Conservation (phyloP, 2,113 vertebrate genomes). For the Isichthys henryi region DNA sequence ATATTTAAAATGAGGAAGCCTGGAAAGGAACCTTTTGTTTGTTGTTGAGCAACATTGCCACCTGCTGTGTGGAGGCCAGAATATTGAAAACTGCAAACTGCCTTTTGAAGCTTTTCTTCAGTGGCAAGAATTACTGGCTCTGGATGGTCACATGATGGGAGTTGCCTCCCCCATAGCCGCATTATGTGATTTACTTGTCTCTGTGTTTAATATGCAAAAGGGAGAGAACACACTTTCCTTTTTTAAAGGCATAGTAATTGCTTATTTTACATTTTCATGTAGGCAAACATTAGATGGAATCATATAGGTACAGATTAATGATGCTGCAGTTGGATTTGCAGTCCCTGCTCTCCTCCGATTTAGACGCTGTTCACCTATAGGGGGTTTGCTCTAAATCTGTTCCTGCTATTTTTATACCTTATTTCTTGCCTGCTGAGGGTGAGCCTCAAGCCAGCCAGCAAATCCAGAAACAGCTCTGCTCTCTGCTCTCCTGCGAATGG, state of each 20-base stretch:
- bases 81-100: not conserved
- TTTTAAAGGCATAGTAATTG: not conserved
- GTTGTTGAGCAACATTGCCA: conserved; percentile 39
- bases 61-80: conserved; percentile 37
- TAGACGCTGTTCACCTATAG: not conserved
- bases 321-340: not conserved
- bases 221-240: not conserved
- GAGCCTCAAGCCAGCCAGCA: not conserved
- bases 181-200: not conserved
- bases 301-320: not conserved
- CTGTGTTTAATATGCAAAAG: not conserved
- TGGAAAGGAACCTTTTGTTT: not conserved
- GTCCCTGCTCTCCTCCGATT: not conserved
- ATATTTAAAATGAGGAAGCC: not conserved
- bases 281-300: not conserved
- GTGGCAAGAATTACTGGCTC: not conserved
- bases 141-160: not conserved
- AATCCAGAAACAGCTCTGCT: not conserved
- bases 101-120: not conserved
- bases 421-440: not conserved
- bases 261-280: not conserved
- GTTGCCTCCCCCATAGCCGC: not conserved
- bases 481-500: not conserved
- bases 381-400: not conserved
- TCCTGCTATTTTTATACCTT: not conserved